phyloP scores from a whole-genome alignment of 2,113 vertebrate species.

The Engraulis encrasicolus region DNA sequence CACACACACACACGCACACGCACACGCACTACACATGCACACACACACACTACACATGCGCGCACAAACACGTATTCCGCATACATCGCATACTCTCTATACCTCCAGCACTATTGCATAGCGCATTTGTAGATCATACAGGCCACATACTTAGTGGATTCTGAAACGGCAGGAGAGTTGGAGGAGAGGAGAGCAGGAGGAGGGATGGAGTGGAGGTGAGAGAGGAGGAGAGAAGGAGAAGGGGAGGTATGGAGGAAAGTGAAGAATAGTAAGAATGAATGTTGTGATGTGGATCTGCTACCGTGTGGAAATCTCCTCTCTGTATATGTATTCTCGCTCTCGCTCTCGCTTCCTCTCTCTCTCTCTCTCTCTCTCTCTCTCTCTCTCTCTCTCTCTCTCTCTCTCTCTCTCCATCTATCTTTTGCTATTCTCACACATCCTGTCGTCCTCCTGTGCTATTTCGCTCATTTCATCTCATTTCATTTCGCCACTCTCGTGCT shows the following conservation, averaged over 20 bases:
- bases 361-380: background rate
- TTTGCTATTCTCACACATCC: background rate
- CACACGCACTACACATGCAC: too few relatives aligned
- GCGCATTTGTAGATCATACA: background rate
- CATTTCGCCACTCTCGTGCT: background rate
- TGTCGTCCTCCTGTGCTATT: background rate
- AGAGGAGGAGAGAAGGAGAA: conserved; percentile 26
- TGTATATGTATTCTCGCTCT: conserved; percentile 43
- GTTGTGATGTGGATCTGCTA: background rate
- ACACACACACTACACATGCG: too few relatives aligned
- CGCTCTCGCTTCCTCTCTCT: conserved; percentile 35
- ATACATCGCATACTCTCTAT: too few relatives aligned
- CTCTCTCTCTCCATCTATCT: background rate
- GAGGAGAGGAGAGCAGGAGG: conserved; percentile 60
- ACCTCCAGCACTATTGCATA: too few relatives aligned
- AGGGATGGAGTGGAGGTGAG: background rate
- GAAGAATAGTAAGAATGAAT: background rate
- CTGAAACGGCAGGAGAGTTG: conserved; percentile 62
- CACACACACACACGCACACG: too few relatives aligned
- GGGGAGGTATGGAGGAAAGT: conserved; percentile 32
- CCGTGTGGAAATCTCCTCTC: background rate
- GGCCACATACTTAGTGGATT: too few relatives aligned
- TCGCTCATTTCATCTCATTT: background rate
- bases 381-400: conserved; percentile 38
- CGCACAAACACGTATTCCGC: too few relatives aligned